Conservation (phyloP, 2,797 vertebrate genomes). For the Serranus cabrilla region DNA sequence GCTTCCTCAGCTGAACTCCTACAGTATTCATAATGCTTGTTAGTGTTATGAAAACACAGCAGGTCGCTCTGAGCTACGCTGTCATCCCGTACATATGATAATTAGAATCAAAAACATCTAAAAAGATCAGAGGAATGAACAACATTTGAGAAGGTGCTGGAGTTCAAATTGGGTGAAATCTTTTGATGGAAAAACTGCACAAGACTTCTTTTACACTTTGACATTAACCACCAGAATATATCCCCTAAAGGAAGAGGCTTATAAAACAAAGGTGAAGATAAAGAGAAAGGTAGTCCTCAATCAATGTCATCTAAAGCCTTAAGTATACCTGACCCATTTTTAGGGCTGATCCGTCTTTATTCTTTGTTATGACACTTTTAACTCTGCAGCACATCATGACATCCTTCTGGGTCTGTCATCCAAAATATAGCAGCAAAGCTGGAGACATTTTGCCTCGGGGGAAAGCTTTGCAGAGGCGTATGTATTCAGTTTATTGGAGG, state of each 20-base stretch:
- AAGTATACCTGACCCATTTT: background rate
- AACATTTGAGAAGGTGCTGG: background rate
- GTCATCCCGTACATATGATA: background rate
- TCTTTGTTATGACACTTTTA: constrained; percentile 1
- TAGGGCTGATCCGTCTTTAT: background rate
- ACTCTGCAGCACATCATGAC: constrained; percentile 24
- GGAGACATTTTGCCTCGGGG: background rate
- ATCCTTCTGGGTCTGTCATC: constrained; percentile 3
- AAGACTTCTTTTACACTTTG: background rate
- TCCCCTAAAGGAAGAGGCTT: background rate
- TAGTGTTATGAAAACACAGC: background rate
- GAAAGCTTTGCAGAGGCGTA: background rate
- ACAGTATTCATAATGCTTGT: background rate
- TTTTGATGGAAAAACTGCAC: background rate
- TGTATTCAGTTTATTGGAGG: background rate
- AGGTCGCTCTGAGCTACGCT: background rate
- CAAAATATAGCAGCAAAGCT: constrained; percentile 17
- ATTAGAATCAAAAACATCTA: background rate
- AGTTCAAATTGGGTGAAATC: background rate
- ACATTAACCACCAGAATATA: background rate
- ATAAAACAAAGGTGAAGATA: background rate
- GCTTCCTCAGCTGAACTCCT: background rate
- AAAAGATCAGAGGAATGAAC: background rate
- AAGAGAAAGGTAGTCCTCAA: background rate
- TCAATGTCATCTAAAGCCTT: background rate